A percentile compares a stretch with the other conserved stretches of the same genome.
phyloP scores from a whole-genome alignment of 2,113 vertebrate genomes.

The Sprattus sprattus region DNA sequence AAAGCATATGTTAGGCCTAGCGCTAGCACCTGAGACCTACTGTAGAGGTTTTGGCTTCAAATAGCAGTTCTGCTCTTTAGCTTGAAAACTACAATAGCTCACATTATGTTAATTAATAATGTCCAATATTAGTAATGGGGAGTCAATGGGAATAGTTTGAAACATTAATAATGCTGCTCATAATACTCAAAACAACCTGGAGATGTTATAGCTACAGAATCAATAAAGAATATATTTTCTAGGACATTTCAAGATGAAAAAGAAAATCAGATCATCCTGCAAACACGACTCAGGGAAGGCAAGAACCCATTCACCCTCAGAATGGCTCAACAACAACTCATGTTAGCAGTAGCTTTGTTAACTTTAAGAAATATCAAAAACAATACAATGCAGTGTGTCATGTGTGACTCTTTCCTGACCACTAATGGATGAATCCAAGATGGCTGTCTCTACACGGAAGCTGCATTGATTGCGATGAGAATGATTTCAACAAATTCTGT shows the following conservation, averaged over 20 bases:
- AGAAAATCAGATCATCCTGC: constrained; percentile 9
- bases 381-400: background rate
- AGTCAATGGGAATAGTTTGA: constrained; percentile 32
- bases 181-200: constrained; percentile 9
- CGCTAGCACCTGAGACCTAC: constrained; percentile 63
- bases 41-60: constrained; percentile 62
- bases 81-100: constrained; percentile 45
- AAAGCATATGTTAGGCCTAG: constrained; percentile 14
- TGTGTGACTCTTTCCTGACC: background rate
- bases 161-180: background rate
- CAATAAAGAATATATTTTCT: background rate
- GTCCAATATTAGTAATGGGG: constrained; percentile 53
- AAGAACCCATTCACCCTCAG: constrained; percentile 30
- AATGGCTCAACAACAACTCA: constrained; percentile 32
- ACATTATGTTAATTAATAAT: constrained; percentile 43
- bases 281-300: constrained; percentile 32
- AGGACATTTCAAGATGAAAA: constrained; percentile 27
- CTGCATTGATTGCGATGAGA: background rate
- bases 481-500: background rate
- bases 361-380: background rate
- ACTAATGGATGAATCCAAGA: background rate
- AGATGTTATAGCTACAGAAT: constrained; percentile 5
- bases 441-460: background rate
- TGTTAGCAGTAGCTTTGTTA: constrained; percentile 26
- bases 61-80: constrained; percentile 53